A percentile compares a stretch with the other conserved stretches of the same genome.
phyloP scores from a whole-genome alignment of 1,140 invertebrate genomes.

The Lysiphlebus fabarum region DNA sequence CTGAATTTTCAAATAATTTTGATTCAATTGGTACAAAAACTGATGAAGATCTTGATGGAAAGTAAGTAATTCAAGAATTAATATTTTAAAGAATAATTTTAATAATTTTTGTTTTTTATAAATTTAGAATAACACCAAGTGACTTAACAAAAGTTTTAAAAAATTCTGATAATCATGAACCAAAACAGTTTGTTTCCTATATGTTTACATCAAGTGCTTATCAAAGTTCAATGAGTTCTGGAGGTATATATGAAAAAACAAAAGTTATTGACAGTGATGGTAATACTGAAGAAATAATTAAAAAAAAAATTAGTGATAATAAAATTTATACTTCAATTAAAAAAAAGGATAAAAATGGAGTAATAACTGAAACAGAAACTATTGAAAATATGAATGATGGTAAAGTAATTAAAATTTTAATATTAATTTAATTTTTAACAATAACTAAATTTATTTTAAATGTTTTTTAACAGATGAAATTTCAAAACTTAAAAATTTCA shows the following conservation, averaged over 20 bases:
- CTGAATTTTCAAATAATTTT: slow-evolving; percentile 35
- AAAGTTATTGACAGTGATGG: slow-evolving; percentile 53
- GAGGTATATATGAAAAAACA: no score
- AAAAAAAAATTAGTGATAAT: slow-evolving; percentile 45
- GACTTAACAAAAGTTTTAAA: slow-evolving; percentile 48
- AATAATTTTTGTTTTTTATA: background rate
- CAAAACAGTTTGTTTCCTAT: no score
- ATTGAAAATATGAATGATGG: slow-evolving; percentile 52
- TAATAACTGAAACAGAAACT: slow-evolving; percentile 43
- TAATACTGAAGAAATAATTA: slow-evolving; percentile 54
- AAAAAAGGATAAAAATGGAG: slow-evolving; percentile 50
- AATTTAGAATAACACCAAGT: slow-evolving; percentile 42
- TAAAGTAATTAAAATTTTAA: no score
- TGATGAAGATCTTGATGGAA: slow-evolving; percentile 57
- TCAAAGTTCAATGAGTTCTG: no score
- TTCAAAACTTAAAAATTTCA: no score
- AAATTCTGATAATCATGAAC: slow-evolving; percentile 24
- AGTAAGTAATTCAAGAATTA: slow-evolving; percentile 42
- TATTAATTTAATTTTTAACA: no score
- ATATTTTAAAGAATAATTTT: slow-evolving; percentile 4
- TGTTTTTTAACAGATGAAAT: no score
- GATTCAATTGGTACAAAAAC: slow-evolving; percentile 31
- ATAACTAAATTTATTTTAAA: no score
- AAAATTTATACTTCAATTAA: slow-evolving; percentile 51
- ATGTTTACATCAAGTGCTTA: no score